These are phyloP conservation scores for Chaetodon trifascialis DNA, from an alignment of 2,113 vertebrate genomes.

Conservation along the genomic window DNA sequence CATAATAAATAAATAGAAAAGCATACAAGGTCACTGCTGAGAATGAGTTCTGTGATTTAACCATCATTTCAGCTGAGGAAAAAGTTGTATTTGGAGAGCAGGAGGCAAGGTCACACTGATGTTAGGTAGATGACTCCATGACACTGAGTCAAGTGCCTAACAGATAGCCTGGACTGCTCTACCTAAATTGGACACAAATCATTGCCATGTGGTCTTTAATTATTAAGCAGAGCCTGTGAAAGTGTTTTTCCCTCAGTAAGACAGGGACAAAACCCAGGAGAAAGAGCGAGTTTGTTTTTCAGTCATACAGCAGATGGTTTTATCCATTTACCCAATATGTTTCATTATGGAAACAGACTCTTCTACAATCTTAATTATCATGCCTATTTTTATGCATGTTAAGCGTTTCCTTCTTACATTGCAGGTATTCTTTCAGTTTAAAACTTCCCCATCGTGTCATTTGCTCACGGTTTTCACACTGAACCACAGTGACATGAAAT, in stretches of 20 bases:
- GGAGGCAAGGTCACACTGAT: conserved; percentile 19
- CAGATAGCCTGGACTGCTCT: conserved; percentile 7
- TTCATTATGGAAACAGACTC: conserved; percentile 11
- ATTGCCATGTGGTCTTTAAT: conserved; percentile 35
- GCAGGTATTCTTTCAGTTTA: not conserved
- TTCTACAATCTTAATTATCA: not conserved
- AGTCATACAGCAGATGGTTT: conserved; percentile 36
- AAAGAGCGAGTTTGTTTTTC: conserved; percentile 20
- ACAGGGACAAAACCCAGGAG: conserved; percentile 8
- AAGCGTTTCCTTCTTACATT: not conserved
- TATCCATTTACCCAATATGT: conserved; percentile 30
- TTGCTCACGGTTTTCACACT: not conserved
- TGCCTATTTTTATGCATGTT: not conserved
- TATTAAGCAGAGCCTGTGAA: conserved; percentile 26
- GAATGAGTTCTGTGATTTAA: not conserved
- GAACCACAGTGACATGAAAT: not conserved
- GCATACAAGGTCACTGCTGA: not conserved
- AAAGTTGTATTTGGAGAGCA: conserved; percentile 9
- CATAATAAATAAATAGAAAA: not conserved
- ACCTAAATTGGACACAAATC: conserved; percentile 44
- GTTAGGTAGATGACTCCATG: not conserved
- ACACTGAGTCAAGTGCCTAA: conserved; percentile 22
- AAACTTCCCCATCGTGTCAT: not conserved
- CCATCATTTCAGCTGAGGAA: not conserved
- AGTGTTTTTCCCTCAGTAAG: conserved; percentile 12